Base-by-base conservation (phyloP, 2,888 invertebrate genomes). In the Gari tellinella region DNA sequence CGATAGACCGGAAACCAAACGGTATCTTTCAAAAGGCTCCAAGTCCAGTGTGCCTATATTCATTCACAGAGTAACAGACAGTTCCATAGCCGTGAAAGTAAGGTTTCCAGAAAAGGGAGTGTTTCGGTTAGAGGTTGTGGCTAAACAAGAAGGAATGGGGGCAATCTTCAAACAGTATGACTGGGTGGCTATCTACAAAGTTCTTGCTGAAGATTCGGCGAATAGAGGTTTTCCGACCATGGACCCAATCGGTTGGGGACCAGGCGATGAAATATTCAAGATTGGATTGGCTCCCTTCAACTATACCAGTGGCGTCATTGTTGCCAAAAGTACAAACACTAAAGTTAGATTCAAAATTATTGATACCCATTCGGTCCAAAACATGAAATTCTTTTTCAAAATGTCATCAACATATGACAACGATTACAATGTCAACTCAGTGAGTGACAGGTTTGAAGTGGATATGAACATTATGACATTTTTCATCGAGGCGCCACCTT, bases 161-260 rank as follows among this genome's bases (percentile, higher is more conserved):
- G 76, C 83, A 31, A 53, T 72, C 2, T 74, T 65, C n/a, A 84
- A 87, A 37, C 78, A 84, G 7, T 84, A 80, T 65, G 84, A 87
- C 60, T 84, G 86, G 83, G 70, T 86, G 7, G 83, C 77, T 5
- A 68, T 86, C 23, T 87, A 87, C 57, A 87, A 86, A 72, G 77
- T 83, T 8, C 37, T 72, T 8, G 84, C 82, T 17, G 80, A 80
- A 23, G 72, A 75, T n/a, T 72, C 78, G n/a, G 75, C 81, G 7
- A 78, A 77, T 12, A 75, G 74, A 41, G 86, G 86, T 2, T 85
- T 87, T 58, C 90, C 90, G 0, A 85, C 85, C 57, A 78, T 76
- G 61, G 88, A 88, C 7, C 85, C 84, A 0, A 84, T 86, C 15
- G 90, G 90, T 1, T 90, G 90, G 90, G 90, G 90, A 0, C 88